Base-by-base conservation (phyloP, 2,888 invertebrate genomes). In the Conus canariensis region DNA sequence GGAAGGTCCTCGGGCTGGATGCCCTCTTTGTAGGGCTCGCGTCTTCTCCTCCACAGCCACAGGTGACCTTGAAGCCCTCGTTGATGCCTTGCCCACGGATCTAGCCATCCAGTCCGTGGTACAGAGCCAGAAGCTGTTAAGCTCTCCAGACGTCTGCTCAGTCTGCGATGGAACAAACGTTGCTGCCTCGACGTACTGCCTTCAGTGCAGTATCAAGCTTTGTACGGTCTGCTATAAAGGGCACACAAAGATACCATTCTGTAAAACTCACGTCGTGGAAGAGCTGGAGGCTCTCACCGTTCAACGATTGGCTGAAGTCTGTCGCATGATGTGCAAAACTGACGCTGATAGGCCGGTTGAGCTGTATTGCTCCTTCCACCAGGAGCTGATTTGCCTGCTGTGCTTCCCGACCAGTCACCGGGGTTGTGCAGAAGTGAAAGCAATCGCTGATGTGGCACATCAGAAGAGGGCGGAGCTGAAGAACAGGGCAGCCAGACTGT, bases 121-220 rank as follows among this genome's bases (percentile, higher is more conserved):
- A 7, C 25, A 87, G 70, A 67, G 14, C 67, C 64, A 87, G 45
- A 14, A 87, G 45, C 5, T 67, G n/a, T 58, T 87, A 9, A 22
- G 12, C 30, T 25, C 60, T 45, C 10, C 22, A 22, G 67, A 87
- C 67, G 87, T 87, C 64, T 87, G 87, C 45, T 30, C n/a, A 6
- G 67, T 87, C 14, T 87, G 87, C 22, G 87, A 87, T 16, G 67
- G 59, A 10, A 25, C n/a, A 1, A 64, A 64, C 22, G 45, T 64
- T 22, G 67, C 67, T 19, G 87, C 87, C 5, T 14, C 87, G 6
- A 25, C 87, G 3, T 67, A 45, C 70, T 87, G 87, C 67, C 64
- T 87, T 30, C 58, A 87, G 58, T 87, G 87, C 56, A 67, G 12
- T 67, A 19, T 87, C 30, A 87, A 64, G 30, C 87, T 87, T 25